A percentile compares a stretch with the other conserved stretches of the same genome.
These are phyloP conservation scores for Leucophenga varia DNA, from an alignment of 1,140 invertebrate species.

Conservation along the genomic window DNA sequence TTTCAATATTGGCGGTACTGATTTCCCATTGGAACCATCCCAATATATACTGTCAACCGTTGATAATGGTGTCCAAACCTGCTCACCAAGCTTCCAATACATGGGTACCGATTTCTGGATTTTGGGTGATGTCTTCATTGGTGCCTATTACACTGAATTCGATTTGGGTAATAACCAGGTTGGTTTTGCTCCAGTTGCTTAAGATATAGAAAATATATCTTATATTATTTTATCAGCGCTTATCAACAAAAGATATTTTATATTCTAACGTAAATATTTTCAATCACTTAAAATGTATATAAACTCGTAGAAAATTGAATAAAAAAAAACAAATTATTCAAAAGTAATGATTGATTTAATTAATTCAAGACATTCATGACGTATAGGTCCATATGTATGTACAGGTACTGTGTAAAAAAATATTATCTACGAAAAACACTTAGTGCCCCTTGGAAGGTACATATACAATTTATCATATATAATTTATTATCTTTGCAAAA, in stretches of 20 bases:
- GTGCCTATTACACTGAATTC: conserved; percentile 67
- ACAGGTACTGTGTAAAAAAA: no score
- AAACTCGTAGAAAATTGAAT: not conserved
- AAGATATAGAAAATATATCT: not conserved
- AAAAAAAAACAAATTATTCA: no score
- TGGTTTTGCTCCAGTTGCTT: conserved; percentile 56
- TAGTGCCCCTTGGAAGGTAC: no score
- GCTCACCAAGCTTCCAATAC: conserved; percentile 85
- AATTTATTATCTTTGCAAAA: no score
- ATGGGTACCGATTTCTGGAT: conserved; percentile 61
- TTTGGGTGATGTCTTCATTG: conserved; percentile 63
- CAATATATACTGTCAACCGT: conserved; percentile 58
- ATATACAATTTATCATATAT: no score
- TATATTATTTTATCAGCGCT: not conserved
- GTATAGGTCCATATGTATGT: no score
- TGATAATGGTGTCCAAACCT: conserved; percentile 66
- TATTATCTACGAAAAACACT: no score
- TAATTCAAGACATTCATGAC: no score
- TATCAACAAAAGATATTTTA: not conserved
- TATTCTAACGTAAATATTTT: not conserved
- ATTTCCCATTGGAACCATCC: conserved; percentile 26
- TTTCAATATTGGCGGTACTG: conserved; percentile 31
- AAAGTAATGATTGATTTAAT: no score
- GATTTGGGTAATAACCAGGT: conserved; percentile 65
- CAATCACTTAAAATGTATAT: not conserved